Evolutionary conservation across 2,797 vertebrate species (phyloP).

Genomic region (Margarornis squamiger): DNA sequence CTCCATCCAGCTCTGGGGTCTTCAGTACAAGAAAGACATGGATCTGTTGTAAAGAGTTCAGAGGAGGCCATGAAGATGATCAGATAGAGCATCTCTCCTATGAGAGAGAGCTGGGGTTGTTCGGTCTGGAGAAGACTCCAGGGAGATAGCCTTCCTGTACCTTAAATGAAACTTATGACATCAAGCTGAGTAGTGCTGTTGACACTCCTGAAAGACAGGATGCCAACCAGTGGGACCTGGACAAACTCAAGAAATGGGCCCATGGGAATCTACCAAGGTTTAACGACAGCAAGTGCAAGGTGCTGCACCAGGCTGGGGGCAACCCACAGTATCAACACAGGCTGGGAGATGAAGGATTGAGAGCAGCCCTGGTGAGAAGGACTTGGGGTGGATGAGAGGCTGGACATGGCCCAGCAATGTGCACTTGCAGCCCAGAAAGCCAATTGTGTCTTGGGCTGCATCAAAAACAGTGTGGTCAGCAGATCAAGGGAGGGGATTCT

Average conservation of each 20-base stretch:
- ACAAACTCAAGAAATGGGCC: neutral
- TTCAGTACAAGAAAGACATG: neutral
- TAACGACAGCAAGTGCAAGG: neutral
- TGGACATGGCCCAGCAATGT: rapidly evolving
- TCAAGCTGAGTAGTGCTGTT: rapidly evolving
- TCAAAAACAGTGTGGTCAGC: neutral
- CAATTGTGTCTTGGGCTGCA: rapidly evolving
- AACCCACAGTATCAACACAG: rapidly evolving
- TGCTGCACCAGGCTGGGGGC: neutral
- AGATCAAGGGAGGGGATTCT: neutral
- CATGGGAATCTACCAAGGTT: neutral
- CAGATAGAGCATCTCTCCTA: neutral
- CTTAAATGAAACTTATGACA: neutral
- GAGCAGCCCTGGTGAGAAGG: neutral
- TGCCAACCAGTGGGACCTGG: neutral
- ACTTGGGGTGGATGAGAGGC: rapidly evolving
- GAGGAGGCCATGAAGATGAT: neutral
- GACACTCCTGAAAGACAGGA: neutral
- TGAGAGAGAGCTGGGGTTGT: neutral
- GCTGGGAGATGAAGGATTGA: neutral
- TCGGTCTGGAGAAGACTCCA: neutral
- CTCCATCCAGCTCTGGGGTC: neutral
- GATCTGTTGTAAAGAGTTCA: neutral
- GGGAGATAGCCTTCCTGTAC: neutral
- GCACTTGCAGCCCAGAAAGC: neutral